Evolutionary conservation across 2,797 vertebrate genomes (phyloP).

Genomic region (Sarcoramphus papa): DNA sequence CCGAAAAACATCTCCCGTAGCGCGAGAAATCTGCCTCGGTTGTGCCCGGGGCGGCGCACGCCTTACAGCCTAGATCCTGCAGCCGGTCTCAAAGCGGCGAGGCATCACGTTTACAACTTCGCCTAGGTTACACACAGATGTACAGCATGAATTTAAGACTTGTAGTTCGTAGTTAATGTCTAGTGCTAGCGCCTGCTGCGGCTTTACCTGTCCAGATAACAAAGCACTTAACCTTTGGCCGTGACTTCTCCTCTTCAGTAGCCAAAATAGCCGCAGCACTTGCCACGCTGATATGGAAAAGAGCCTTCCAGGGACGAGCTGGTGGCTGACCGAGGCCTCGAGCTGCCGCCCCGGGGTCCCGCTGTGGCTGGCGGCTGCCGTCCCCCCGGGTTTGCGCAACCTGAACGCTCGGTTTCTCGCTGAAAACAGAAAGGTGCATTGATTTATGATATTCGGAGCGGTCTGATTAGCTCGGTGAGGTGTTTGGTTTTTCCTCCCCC

Average conservation of each 20-base stretch:
- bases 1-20: neutral
- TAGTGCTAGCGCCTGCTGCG: neutral
- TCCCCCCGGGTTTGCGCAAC: neutral
- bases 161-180: slow-evolving; percentile 13
- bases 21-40: neutral
- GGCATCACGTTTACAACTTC: neutral
- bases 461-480: neutral
- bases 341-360: neutral
- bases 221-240: neutral
- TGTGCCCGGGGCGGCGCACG: neutral
- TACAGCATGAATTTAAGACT: neutral
- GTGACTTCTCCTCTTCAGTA: neutral
- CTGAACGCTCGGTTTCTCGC: neutral
- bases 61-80: neutral
- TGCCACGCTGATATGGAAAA: neutral
- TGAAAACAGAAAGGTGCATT: neutral
- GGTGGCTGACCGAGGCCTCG: neutral
- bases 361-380: too few relatives aligned
- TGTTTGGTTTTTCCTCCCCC: neutral
- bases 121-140: neutral
- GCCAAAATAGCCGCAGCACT: neutral
- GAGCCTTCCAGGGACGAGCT: neutral
- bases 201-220: neutral
- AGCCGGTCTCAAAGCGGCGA: neutral
- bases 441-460: neutral